Conservation (phyloP, 2,797 vertebrate species). For the Dermochelys coriacea region DNA sequence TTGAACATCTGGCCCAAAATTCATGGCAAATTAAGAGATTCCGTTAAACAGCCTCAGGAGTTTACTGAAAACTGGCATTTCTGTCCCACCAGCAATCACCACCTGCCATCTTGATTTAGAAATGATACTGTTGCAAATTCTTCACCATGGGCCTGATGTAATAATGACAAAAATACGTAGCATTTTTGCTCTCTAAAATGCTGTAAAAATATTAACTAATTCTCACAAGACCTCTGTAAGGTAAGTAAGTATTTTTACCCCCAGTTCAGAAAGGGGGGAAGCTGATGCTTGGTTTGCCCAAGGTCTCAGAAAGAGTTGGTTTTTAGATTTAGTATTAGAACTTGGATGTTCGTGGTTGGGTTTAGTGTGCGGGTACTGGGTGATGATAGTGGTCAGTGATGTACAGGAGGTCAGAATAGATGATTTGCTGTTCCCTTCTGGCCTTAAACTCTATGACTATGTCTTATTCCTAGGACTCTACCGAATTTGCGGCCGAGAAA, state of each 20-base stretch:
- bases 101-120: neutral
- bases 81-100: neutral
- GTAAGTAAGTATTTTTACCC: neutral
- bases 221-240: fast-evolving
- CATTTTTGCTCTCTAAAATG: neutral
- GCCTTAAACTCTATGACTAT: neutral
- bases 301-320: neutral
- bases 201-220: neutral
- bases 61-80: neutral
- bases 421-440: neutral
- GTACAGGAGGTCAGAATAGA: neutral
- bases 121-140: neutral
- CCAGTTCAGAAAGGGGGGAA: neutral
- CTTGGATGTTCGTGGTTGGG: neutral
- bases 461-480: neutral
- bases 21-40: neutral
- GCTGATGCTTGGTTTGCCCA: neutral
- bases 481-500: no score
- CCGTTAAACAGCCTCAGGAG: neutral
- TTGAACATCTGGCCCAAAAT: fast-evolving
- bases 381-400: neutral
- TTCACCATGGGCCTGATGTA: neutral
- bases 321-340: neutral
- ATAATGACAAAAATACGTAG: slow-evolving; percentile 29
- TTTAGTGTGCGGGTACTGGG: neutral